A percentile compares a stretch with the other conserved stretches of the same genome.
phyloP scores from a whole-genome alignment of 2,797 vertebrate genomes.

The Toxotes lorentzi region DNA sequence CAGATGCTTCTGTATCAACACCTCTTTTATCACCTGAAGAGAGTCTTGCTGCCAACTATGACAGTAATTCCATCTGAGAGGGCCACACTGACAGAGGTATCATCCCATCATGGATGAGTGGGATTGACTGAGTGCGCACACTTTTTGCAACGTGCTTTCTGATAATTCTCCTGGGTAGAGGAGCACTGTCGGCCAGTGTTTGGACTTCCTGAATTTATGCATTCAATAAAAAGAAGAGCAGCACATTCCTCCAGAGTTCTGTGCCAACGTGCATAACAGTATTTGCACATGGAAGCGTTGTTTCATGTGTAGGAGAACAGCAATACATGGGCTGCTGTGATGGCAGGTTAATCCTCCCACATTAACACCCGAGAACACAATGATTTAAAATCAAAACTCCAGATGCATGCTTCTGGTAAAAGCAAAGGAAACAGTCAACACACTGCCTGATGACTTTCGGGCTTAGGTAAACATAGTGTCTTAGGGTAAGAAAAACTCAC shows the following conservation, averaged over 20 bases:
- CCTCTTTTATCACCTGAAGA: constrained; percentile 84
- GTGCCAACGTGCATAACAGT: constrained; percentile 73
- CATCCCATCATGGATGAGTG: constrained; percentile 61
- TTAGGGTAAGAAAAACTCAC: constrained; percentile 32
- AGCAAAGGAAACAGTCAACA: constrained; percentile 53
- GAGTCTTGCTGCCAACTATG: constrained; percentile 82
- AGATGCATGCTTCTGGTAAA: constrained; percentile 42
- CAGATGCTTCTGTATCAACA: constrained; percentile 84
- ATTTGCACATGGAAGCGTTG: constrained; percentile 62
- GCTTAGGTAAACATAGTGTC: constrained; percentile 55
- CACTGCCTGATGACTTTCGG: constrained; percentile 40
- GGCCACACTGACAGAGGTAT: constrained; percentile 81
- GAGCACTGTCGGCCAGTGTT: constrained; percentile 67
- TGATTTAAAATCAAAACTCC: constrained; percentile 68
- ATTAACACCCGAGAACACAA: constrained; percentile 64
- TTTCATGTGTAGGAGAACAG: constrained; percentile 57
- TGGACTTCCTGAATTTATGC: constrained; percentile 78
- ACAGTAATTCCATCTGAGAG: constrained; percentile 84
- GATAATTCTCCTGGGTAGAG: constrained; percentile 42
- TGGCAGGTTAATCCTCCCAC: constrained; percentile 71
- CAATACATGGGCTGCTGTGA: constrained; percentile 51
- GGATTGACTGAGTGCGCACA: constrained; percentile 58
- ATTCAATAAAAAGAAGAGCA: constrained; percentile 72
- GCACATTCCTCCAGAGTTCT: constrained; percentile 72
- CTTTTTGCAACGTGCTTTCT: constrained; percentile 47